Conservation (phyloP, 2,888 invertebrate species). For the Branchipolynoe longqiensis region DNA sequence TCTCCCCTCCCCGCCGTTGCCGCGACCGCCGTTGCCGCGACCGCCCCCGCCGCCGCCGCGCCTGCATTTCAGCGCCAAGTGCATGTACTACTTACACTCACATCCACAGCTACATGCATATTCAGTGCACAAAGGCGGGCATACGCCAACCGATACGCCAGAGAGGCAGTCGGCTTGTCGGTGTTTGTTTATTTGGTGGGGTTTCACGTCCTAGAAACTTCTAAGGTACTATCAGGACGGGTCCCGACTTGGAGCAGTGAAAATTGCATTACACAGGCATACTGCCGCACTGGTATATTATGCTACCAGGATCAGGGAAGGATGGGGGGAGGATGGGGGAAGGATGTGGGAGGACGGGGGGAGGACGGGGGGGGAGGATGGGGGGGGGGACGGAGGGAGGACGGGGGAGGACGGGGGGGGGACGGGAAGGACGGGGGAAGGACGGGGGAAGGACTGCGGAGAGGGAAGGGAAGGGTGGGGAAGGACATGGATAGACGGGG, state of each 20-base stretch:
- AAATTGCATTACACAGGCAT: no score
- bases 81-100: slow-evolving; percentile 19
- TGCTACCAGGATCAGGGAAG: slow-evolving; percentile 6
- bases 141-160: neutral
- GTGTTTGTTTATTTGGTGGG: neutral
- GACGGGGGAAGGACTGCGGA: neutral
- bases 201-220: no score
- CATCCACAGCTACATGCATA: neutral
- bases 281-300: no score
- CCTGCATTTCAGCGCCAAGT: neutral
- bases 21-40: no score
- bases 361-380: neutral
- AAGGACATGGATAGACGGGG: no score
- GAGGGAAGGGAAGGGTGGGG: neutral
- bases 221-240: no score
- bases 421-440: neutral
- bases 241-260: neutral
- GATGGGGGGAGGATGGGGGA: neutral
- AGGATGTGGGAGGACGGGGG: neutral
- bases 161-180: neutral
- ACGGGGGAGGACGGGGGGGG: neutral
- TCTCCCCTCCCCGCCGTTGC: no score
- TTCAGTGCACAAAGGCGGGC: neutral
- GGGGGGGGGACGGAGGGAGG: neutral
- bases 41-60: neutral